Percentiles rank a stretch among this genome's conserved stretches.
These are phyloP conservation scores for Steatornis caripensis DNA, from an alignment of 2,113 vertebrate genomes.

Conservation along the genomic window DNA sequence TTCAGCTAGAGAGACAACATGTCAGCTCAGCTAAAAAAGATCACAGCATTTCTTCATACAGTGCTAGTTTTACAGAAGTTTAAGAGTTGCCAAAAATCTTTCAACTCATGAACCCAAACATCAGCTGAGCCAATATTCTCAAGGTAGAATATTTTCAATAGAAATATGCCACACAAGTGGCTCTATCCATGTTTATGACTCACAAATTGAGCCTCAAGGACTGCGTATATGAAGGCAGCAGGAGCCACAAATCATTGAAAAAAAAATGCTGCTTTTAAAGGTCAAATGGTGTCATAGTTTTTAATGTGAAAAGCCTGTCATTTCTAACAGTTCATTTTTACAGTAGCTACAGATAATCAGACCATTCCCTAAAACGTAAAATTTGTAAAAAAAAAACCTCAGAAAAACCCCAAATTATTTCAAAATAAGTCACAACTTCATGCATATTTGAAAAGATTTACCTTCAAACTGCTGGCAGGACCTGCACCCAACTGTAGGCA, in stretches of 20 bases:
- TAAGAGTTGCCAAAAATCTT: constrained; percentile 14
- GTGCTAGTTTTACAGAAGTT: constrained; percentile 30
- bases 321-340: background rate
- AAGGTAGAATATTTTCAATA: background rate
- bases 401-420: fast-evolving
- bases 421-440: background rate
- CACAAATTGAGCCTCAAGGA: background rate
- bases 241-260: background rate
- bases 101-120: constrained; percentile 31
- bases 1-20: constrained; percentile 56
- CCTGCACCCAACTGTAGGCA: background rate
- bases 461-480: background rate
- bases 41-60: constrained; percentile 37
- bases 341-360: background rate
- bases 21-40: constrained; percentile 51
- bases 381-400: background rate
- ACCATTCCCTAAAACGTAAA: background rate
- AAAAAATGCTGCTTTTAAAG: background rate
- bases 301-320: background rate
- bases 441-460: background rate
- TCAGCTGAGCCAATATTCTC: constrained; percentile 22
- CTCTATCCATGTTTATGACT: background rate
- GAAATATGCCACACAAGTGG: background rate
- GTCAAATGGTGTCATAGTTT: background rate
- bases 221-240: background rate